These are phyloP conservation scores for Diadegma fenestrale DNA, from an alignment of 2,888 invertebrate genomes.

Conservation along the genomic window DNA sequence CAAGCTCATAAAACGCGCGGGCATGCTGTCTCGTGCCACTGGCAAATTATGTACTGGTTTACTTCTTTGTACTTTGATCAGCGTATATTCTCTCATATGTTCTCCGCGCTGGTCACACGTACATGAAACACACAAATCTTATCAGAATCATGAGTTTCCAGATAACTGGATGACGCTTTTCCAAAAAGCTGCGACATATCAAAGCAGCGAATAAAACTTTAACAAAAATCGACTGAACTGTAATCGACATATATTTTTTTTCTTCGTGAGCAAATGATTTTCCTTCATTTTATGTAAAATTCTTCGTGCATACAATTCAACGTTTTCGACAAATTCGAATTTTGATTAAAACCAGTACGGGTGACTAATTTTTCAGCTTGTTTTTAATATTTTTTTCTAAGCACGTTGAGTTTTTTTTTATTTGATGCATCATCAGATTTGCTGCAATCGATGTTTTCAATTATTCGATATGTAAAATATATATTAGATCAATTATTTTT, in stretches of 20 bases:
- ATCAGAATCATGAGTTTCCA: not conserved
- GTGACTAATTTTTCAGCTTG: too few species aligned
- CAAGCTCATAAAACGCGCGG: conserved; percentile 41
- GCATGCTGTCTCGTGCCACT: conserved; percentile 43
- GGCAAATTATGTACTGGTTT: conserved; percentile 35
- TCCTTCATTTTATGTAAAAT: too few species aligned
- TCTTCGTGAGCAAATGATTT: too few species aligned
- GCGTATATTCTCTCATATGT: conserved; percentile 4
- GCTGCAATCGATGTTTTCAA: too few species aligned
- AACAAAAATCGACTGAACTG: not conserved
- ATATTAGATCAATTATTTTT: too few species aligned
- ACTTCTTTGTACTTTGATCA: conserved; percentile 45
- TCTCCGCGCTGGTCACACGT: not conserved
- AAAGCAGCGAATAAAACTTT: not conserved
- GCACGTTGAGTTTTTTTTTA: too few species aligned
- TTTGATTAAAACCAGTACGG: too few species aligned
- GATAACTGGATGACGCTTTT: conserved; percentile 16
- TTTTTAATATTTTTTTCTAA: too few species aligned
- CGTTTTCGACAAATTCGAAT: not conserved
- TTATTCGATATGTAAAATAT: too few species aligned
- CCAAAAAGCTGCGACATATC: not conserved
- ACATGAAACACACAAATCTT: not conserved
- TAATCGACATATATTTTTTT: not conserved
- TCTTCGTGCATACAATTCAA: too few species aligned
- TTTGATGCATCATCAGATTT: too few species aligned